Evolutionary conservation across 1,140 invertebrate species (phyloP), one percentile per base, ranked within the genome.

Genomic region (Dolichoris vasculosae): DNA sequence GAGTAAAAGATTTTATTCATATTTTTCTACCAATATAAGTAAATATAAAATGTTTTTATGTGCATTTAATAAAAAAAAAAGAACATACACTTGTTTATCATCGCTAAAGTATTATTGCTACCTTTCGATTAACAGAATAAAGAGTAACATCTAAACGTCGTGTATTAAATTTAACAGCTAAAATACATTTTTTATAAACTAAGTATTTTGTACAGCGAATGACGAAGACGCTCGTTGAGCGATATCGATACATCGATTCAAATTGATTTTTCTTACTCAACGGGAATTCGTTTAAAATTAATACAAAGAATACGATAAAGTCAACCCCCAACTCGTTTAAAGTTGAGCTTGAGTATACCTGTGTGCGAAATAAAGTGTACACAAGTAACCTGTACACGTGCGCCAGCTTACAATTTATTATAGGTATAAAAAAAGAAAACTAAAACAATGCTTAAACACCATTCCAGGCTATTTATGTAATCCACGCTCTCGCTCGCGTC

Each of bases 61-160:
- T 86, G 84, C 46, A 35, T 81, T 82, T 67, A 82, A 82, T 86
- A 77, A 43, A 55, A 84, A 82, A 82, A 82, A 82, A 82, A 86
- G n/a, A 78, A 69, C 73, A 82, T 32, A 82, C 48, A 17, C 63
- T 75, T 82, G 38, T 59, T 15, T 20, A 32, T 55, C 38, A 26
- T 26, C 20, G 46, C 9, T 1, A 48, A 15, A 43, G 17, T 30
- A 64, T 40, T 67, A 43, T 77, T 8, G 40, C 38, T 83, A 83
- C 40, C 40, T 40, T 73, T 71, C 20, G 30, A n/a, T 35, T 32
- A 38, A 69, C 55, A 26, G 2, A 23, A 13, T 64, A 67, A 26
- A 64, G 2, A 64, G 2, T 59, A 59, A 59, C 32, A 43, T 59
- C 30, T 4, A 80, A 80, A 26, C 35, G 38, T 64, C 38, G 6